A percentile compares a stretch with the other conserved stretches of the same genome.
Conservation (phyloP, 2,113 vertebrate genomes). For the Nematolebias whitei region DNA sequence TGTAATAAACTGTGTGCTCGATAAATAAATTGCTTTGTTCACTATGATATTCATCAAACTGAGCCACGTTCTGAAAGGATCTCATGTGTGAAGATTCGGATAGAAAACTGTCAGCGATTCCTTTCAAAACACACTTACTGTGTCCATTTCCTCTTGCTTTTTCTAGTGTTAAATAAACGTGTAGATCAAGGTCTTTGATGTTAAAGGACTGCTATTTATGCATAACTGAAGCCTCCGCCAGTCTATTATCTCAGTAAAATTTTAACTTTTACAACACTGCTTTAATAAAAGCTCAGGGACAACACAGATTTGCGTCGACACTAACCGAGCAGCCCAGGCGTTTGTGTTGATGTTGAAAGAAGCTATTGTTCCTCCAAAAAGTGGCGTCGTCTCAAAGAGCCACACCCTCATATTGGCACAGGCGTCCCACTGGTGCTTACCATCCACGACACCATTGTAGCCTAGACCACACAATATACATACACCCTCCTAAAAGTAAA, state of each 20-base stretch:
- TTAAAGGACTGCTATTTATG: not conserved
- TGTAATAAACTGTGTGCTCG: slow-evolving; percentile 48
- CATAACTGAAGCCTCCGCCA: slow-evolving; percentile 15
- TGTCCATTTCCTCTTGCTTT: not conserved
- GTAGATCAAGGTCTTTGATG: not conserved
- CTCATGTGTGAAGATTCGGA: slow-evolving; percentile 16
- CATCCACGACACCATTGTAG: slow-evolving; percentile 84
- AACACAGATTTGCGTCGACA: slow-evolving; percentile 12
- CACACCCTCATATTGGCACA: slow-evolving; percentile 97
- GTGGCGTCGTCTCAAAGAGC: slow-evolving; percentile 93
- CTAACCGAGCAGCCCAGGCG: slow-evolving; percentile 93
- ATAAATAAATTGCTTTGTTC: slow-evolving; percentile 56
- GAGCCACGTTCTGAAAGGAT: slow-evolving; percentile 15
- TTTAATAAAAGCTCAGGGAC: not conserved
- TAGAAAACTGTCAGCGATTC: not conserved
- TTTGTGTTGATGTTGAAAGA: slow-evolving; percentile 99
- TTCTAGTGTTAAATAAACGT: not conserved
- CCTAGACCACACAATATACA: slow-evolving; percentile 92
- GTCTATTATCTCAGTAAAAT: slow-evolving; percentile 33
- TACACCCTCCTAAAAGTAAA: slow-evolving; percentile 87
- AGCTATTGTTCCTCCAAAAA: slow-evolving; percentile 91
- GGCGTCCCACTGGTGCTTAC: slow-evolving; percentile 86
- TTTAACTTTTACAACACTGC: slow-evolving; percentile 32
- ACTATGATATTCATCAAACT: slow-evolving; percentile 18
- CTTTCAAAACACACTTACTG: not conserved